Base-by-base conservation (phyloP, 2,797 vertebrate genomes). In the Simalia tracyae region DNA sequence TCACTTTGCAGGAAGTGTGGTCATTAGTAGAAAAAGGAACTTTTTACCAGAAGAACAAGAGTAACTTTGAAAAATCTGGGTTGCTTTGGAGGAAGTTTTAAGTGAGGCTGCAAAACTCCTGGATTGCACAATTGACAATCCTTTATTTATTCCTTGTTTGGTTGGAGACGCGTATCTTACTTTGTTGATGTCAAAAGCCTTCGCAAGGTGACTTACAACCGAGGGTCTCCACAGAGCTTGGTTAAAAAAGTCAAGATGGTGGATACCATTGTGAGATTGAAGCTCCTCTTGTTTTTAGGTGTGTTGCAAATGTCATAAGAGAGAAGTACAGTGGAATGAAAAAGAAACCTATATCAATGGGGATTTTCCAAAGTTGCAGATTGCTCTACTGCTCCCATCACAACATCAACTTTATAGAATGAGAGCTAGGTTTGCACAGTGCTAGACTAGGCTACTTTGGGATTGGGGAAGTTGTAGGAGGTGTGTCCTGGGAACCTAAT, bases 21-120 rank as follows among this genome's bases (percentile, higher is more conserved):
- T 76, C 66, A 64, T 81, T 26, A n/a, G 66, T 2, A 81, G 57
- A 87, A 90, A 92, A 87, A 24, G 84, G 84, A 92, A 87, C 68
- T 6, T 8, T 14, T 68, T 15, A 64, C 54, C 54, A 36, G 5
- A 76, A n/a, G 14, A 24, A 76, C 2, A 11, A 26, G 4, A 28
- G 12, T 8, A 10, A 57, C 24, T 10, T 56, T 64, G 56, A 86
- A 90, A 50, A 15, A 2, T 3, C 4, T 59, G 3, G 0, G 4
- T 1, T 54, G 19, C n/a, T 1, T 4, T 2, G 36, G 61, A 72
- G 42, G 86, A 72, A 84, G 86, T 64, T 14, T 84, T 61, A 2
- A 24, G 5, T 12, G 46, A 46, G 10, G 19, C 60, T 59, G 61
- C 26, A 56, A 81, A 88, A 89, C 28, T 68, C 76, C 76, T 85